phyloP scores from a whole-genome alignment of 2,888 invertebrate genomes.

The Ophion ellenae region DNA sequence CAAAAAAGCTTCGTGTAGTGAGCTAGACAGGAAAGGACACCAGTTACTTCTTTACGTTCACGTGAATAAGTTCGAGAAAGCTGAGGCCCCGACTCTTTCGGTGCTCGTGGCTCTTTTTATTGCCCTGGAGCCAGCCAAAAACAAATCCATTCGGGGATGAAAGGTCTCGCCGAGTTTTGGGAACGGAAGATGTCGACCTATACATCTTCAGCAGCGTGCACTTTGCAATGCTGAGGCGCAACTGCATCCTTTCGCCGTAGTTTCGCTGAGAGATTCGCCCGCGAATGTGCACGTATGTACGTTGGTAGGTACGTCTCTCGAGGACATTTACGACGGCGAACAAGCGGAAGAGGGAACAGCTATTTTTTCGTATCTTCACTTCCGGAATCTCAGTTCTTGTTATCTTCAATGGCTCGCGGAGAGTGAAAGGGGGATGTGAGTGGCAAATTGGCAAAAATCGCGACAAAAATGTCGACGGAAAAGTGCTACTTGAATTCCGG shows the following conservation, averaged over 20 bases:
- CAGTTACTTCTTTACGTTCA: conserved; percentile 71
- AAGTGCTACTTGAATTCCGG: conserved; percentile 24
- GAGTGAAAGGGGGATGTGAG: conserved; percentile 25
- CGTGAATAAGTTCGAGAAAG: conserved; percentile 70
- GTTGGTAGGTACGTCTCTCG: not conserved
- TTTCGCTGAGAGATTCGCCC: not conserved
- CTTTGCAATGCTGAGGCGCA: conserved; percentile 44
- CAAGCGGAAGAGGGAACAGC: conserved; percentile 60
- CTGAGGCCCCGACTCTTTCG: conserved; percentile 11
- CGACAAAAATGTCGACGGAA: not conserved
- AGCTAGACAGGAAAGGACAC: conserved; percentile 70
- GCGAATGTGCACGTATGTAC: not conserved
- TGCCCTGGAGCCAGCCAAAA: conserved; percentile 71
- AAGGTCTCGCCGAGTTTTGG: conserved; percentile 62
- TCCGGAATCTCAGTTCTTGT: conserved; percentile 60
- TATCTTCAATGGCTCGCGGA: conserved; percentile 44
- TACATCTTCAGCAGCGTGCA: conserved; percentile 44
- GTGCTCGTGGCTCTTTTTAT: conserved; percentile 65
- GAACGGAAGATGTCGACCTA: conserved; percentile 41
- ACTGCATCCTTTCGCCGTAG: not conserved
- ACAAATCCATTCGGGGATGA: conserved; percentile 71
- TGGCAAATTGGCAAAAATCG: conserved; percentile 56
- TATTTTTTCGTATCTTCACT: conserved; percentile 62
- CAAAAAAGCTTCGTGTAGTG: conserved; percentile 66
- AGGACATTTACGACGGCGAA: conserved; percentile 50